A percentile compares a stretch with the other conserved stretches of the same genome.
These are phyloP conservation scores for Thymelicus sylvestris DNA, from an alignment of 2,888 invertebrate species.

Conservation along the genomic window DNA sequence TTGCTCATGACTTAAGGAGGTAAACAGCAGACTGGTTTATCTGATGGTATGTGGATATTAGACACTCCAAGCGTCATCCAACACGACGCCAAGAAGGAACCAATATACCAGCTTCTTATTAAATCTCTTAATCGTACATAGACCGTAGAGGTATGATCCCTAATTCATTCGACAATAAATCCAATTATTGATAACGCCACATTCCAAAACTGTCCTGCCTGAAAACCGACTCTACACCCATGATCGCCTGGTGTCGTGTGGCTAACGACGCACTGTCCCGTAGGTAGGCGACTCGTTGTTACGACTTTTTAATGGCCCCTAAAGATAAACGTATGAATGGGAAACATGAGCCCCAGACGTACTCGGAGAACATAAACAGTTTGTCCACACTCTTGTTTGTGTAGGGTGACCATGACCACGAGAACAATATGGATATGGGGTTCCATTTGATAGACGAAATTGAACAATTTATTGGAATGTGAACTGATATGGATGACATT, in stretches of 20 bases:
- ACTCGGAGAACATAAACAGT: slow-evolving; percentile 76
- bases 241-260: slow-evolving; percentile 78
- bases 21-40: too few relatives aligned
- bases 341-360: slow-evolving; percentile 75
- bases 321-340: slow-evolving; percentile 80
- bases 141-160: too few relatives aligned
- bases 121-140: too few relatives aligned
- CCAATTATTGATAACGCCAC: slow-evolving; percentile 1
- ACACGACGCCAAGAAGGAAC: too few relatives aligned
- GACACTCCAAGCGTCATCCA: too few relatives aligned
- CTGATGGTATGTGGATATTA: too few relatives aligned
- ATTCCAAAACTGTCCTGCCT: slow-evolving; percentile 38
- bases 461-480: too few relatives aligned
- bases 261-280: slow-evolving; percentile 82
- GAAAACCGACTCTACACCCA: slow-evolving; percentile 61
- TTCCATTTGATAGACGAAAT: too few relatives aligned
- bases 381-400: slow-evolving; percentile 59
- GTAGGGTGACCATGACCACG: slow-evolving; percentile 43
- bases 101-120: too few relatives aligned
- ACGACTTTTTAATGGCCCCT: slow-evolving; percentile 80
- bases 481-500: too few relatives aligned
- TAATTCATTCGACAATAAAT: not conserved
- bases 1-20: too few relatives aligned
- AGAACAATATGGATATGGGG: too few relatives aligned
- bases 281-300: slow-evolving; percentile 71